phyloP scores from a whole-genome alignment of 35 echinoderm and acorn worm genomes.

The Anneissia japonica region DNA sequence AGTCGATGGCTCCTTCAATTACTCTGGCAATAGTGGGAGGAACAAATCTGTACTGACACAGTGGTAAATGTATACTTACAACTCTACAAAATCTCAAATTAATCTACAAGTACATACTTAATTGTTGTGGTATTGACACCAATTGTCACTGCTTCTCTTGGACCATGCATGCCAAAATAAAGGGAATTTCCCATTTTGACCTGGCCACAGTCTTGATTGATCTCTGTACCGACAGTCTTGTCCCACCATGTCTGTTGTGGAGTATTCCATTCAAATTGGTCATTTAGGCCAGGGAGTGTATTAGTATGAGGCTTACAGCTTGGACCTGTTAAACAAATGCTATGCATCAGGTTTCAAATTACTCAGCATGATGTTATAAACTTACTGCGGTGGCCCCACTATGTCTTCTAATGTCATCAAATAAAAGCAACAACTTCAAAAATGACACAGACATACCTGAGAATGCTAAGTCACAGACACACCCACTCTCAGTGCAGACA shows the following conservation, averaged over 20 bases:
- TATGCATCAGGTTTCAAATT: not conserved
- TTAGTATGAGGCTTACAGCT: constrained; percentile 21
- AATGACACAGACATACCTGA: constrained; percentile 64
- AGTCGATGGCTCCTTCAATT: too few relatives aligned
- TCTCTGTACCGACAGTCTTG: not conserved
- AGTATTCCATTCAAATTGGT: constrained; percentile 47
- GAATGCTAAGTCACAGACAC: constrained; percentile 80
- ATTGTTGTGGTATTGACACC: constrained; percentile 76
- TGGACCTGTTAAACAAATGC: constrained; percentile 22
- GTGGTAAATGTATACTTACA: too few relatives aligned
- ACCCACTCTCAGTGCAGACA: constrained; percentile 48
- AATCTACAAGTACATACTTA: constrained; percentile 58
- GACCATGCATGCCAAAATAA: constrained; percentile 71
- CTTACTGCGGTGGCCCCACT: too few relatives aligned
- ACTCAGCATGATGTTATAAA: too few relatives aligned
- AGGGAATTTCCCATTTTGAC: constrained; percentile 84
- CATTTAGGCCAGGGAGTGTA: constrained; percentile 38
- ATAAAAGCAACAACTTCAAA: too few relatives aligned
- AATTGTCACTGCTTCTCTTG: constrained; percentile 71
- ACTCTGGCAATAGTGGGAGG: too few relatives aligned
- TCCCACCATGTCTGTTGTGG: constrained; percentile 28
- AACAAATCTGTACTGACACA: too few relatives aligned
- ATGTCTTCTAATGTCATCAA: too few relatives aligned
- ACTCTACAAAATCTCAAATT: too few relatives aligned
- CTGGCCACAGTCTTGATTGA: constrained; percentile 61